Percentiles rank a stretch among this genome's conserved stretches.
These are phyloP conservation scores for Lithophane leautieri DNA, from an alignment of 2,888 invertebrate genomes.

Conservation along the genomic window DNA sequence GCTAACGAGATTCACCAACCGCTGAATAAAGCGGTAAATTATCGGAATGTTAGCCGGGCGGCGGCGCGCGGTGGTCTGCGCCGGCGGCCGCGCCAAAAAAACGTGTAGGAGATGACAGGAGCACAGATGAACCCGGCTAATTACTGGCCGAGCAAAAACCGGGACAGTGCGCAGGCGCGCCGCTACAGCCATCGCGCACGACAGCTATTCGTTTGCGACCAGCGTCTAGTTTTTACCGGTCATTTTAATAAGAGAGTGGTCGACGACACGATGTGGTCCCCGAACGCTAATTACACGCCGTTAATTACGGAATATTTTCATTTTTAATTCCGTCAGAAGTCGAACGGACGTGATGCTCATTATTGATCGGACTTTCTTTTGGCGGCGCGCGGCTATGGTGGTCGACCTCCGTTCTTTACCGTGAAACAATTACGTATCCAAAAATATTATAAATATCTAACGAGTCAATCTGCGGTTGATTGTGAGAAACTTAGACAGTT, in stretches of 20 bases:
- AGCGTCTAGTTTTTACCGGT: conserved; percentile 78
- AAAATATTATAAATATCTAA: conserved; percentile 62
- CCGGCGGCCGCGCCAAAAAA: conserved; percentile 82
- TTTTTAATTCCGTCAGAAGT: conserved; percentile 73
- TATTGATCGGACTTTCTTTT: conserved; percentile 78
- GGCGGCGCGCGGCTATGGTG: conserved; percentile 61
- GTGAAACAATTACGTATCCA: conserved; percentile 62
- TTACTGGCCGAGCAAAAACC: conserved; percentile 84
- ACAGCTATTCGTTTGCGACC: conserved; percentile 80
- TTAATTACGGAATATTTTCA: conserved; percentile 83
- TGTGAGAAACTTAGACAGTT: conserved; percentile 53
- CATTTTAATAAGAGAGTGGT: conserved; percentile 78
- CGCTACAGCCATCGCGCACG: conserved; percentile 79
- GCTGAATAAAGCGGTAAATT: conserved; percentile 90
- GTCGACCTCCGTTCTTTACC: conserved; percentile 59
- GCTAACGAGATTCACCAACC: conserved; percentile 90
- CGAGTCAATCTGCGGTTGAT: conserved; percentile 56
- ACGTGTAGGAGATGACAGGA: conserved; percentile 89
- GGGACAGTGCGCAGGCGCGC: conserved; percentile 79
- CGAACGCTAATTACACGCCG: conserved; percentile 81
- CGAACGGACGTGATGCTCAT: conserved; percentile 77
- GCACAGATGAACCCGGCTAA: conserved; percentile 85
- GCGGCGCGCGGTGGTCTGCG: conserved; percentile 84
- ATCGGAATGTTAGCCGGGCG: conserved; percentile 85
- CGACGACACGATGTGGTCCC: conserved; percentile 74